Conservation (phyloP, 1,140 invertebrate genomes). For the Drosophila azteca region DNA sequence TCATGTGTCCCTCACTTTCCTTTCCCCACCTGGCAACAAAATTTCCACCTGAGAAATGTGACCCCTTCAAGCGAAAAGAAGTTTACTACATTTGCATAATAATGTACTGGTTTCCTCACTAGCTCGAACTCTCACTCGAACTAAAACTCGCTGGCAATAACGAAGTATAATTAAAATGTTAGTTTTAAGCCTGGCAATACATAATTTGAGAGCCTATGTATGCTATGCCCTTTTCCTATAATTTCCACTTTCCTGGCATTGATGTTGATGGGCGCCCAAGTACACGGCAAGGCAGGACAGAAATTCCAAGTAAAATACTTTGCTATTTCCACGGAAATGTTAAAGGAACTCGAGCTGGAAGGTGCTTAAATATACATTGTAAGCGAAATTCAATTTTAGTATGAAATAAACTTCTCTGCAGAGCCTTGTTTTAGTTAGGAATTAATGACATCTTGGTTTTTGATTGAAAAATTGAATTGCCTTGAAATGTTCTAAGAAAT, state of each 20-base stretch:
- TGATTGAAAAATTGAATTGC: too few species aligned
- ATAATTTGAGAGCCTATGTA: conserved; percentile 22
- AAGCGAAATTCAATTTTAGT: too few species aligned
- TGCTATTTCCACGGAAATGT: conserved; percentile 34
- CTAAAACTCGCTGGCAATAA: conserved; percentile 8
- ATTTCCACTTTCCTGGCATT: conserved; percentile 26
- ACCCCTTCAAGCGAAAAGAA: conserved; percentile 49
- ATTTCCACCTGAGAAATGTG: conserved; percentile 42
- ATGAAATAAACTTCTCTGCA: too few species aligned
- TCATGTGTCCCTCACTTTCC: background rate
- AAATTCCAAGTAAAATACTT: conserved; percentile 43
- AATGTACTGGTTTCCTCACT: conserved; percentile 38
- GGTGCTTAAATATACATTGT: too few species aligned
- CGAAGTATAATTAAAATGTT: conserved; percentile 62
- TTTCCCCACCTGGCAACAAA: conserved; percentile 29
- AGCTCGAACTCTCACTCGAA: conserved; percentile 3
- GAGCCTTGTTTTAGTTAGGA: too few species aligned
- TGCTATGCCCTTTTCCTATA: background rate
- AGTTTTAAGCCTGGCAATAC: conserved; percentile 25
- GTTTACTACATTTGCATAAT: conserved; percentile 70
- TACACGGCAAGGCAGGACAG: conserved; percentile 5
- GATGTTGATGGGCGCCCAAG: conserved; percentile 1
- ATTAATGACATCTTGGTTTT: too few species aligned
- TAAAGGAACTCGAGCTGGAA: conserved; percentile 18
- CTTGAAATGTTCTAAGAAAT: too few species aligned